These are phyloP conservation scores for Lathamus discolor DNA, from an alignment of 2,113 vertebrate genomes.

Conservation along the genomic window DNA sequence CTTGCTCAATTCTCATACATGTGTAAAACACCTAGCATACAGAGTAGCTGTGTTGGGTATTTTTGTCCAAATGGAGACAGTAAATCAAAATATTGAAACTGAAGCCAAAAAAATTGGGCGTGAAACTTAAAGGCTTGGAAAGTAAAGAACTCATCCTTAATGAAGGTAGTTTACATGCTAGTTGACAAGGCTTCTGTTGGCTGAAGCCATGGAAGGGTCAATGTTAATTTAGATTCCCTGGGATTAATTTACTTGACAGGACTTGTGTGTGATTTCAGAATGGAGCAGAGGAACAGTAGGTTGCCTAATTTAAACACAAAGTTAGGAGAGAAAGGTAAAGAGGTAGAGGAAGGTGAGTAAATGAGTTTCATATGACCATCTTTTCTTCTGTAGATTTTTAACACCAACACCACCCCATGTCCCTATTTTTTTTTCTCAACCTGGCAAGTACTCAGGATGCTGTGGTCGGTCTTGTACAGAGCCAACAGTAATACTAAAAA, in stretches of 20 bases:
- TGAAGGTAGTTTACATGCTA: not conserved
- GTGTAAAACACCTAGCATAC: not conserved
- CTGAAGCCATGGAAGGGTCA: not conserved
- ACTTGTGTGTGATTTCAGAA: not conserved
- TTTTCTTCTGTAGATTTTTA: not conserved
- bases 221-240: not conserved
- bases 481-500: not conserved
- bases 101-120: not conserved
- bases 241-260: not conserved
- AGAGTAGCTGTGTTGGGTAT: not conserved
- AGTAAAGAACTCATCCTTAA: not conserved
- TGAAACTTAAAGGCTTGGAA: not conserved
- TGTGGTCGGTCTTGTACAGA: not conserved
- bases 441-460: not conserved
- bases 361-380: accelerated
- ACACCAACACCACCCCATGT: accelerated
- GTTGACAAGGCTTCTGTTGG: not conserved
- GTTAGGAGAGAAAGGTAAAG: not conserved
- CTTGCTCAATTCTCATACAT: not conserved
- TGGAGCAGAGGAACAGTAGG: not conserved
- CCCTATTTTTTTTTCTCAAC: accelerated
- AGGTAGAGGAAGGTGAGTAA: not conserved
- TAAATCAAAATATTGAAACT: not conserved
- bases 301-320: not conserved
- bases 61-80: not conserved